Evolutionary conservation across 2,888 invertebrate species (phyloP).

Genomic region (Monochamus alternatus): DNA sequence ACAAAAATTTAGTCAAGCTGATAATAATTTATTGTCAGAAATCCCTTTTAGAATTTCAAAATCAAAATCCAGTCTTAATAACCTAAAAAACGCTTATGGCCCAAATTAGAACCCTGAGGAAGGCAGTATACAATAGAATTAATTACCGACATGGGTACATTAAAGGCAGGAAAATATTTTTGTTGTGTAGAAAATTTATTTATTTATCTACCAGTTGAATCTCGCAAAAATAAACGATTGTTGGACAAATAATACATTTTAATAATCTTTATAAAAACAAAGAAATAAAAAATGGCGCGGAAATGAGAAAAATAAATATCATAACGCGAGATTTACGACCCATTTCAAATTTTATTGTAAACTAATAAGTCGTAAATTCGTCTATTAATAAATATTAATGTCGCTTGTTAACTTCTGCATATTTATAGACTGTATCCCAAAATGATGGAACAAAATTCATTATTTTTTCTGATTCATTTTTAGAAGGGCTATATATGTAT

Average conservation of each 20-base stretch:
- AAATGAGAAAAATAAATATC: constrained; percentile 14
- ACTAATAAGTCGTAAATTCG: constrained; percentile 22
- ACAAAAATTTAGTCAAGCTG: no score
- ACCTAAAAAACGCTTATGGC: no score
- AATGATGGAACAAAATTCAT: no score
- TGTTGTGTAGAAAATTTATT: neutral
- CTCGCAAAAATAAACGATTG: neutral
- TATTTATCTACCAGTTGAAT: neutral
- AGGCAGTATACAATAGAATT: no score
- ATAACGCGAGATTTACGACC: constrained; percentile 12
- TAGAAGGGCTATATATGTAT: no score
- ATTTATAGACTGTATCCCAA: neutral
- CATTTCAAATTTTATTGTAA: constrained; percentile 4
- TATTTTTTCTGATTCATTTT: no score
- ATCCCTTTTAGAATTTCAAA: no score
- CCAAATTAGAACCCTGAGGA: no score
- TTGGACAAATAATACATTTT: neutral
- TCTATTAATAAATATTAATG: constrained; percentile 26
- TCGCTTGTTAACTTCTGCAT: constrained; percentile 19
- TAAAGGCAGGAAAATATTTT: no score
- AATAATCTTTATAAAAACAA: neutral
- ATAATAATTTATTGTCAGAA: no score
- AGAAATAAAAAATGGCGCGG: neutral
- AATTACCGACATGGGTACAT: no score
- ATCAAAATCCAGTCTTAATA: no score